These are phyloP conservation scores for Hyposoter dolosus DNA, from an alignment of 2,888 invertebrate species.

Conservation along the genomic window DNA sequence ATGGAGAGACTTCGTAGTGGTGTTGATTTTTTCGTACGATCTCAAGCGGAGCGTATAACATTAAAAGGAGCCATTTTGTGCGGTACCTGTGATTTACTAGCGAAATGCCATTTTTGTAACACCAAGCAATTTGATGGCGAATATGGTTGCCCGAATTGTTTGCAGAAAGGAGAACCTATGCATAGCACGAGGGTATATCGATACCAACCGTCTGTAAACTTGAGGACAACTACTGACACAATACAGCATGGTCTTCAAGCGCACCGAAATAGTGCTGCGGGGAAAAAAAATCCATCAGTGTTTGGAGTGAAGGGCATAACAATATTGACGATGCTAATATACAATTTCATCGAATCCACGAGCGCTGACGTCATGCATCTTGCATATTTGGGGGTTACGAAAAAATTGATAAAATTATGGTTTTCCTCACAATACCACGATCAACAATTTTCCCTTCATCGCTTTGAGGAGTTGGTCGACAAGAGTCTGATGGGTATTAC, in stretches of 20 bases:
- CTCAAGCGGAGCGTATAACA: neutral
- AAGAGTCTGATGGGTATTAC: neutral
- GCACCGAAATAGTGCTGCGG: neutral
- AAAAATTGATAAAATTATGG: conserved; percentile 62
- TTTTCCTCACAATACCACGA: conserved; percentile 41
- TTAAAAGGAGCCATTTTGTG: too few relatives aligned
- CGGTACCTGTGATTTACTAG: conserved; percentile 48
- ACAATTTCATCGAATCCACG: conserved; percentile 62
- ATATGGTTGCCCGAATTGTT: conserved; percentile 62
- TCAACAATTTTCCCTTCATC: neutral
- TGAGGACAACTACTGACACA: conserved; percentile 1
- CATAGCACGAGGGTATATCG: neutral
- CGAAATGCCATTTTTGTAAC: conserved; percentile 59
- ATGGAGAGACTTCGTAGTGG: neutral
- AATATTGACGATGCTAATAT: conserved; percentile 37
- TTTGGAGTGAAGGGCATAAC: conserved; percentile 66
- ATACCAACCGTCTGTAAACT: neutral
- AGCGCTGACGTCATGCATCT: conserved; percentile 69
- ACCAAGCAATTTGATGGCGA: conserved; percentile 60
- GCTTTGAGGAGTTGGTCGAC: neutral
- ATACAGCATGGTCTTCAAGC: neutral
- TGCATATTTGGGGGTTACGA: conserved; percentile 63
- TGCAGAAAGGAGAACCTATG: conserved; percentile 21
- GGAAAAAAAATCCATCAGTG: neutral
- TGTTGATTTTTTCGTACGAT: neutral